Percentiles rank a stretch among this genome's conserved stretches.
Conservation (phyloP, 2,888 invertebrate genomes). For the Diplolepis rosae region DNA sequence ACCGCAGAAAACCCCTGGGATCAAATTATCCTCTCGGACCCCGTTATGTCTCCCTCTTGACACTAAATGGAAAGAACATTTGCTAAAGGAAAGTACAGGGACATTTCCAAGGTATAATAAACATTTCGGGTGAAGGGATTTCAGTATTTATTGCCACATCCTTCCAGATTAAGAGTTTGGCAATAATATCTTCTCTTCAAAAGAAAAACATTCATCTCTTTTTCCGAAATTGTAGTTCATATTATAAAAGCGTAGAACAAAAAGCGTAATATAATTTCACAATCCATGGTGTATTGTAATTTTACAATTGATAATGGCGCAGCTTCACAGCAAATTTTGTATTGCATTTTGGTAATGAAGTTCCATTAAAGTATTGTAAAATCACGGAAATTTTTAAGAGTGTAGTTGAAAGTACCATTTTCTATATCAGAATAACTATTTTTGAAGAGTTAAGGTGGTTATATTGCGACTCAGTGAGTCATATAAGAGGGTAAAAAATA, state of each 20-base stretch:
- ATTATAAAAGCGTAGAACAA: background rate
- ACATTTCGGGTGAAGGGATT: background rate
- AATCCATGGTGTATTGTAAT: too few species aligned
- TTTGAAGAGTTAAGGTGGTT: too few species aligned
- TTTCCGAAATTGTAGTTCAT: background rate
- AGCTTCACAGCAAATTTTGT: too few species aligned
- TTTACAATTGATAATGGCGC: too few species aligned
- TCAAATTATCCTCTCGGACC: slow-evolving; percentile 59
- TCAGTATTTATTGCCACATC: background rate
- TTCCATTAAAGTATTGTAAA: too few species aligned
- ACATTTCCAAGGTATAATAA: slow-evolving; percentile 12
- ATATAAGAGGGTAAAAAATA: too few species aligned
- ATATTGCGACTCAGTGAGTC: too few species aligned
- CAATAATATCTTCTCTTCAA: background rate
- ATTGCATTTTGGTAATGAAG: too few species aligned
- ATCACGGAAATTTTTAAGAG: too few species aligned
- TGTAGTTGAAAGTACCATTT: too few species aligned
- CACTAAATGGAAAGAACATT: slow-evolving; percentile 47
- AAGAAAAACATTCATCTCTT: background rate
- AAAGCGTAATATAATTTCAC: too few species aligned
- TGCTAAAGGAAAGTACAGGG: slow-evolving; percentile 5
- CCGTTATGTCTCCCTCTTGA: slow-evolving; percentile 40
- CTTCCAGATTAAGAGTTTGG: background rate
- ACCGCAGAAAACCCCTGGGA: slow-evolving; percentile 59
- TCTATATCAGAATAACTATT: too few species aligned